These are phyloP conservation scores for Parnassius orleans DNA, from an alignment of 2,888 invertebrate species.

Conservation along the genomic window DNA sequence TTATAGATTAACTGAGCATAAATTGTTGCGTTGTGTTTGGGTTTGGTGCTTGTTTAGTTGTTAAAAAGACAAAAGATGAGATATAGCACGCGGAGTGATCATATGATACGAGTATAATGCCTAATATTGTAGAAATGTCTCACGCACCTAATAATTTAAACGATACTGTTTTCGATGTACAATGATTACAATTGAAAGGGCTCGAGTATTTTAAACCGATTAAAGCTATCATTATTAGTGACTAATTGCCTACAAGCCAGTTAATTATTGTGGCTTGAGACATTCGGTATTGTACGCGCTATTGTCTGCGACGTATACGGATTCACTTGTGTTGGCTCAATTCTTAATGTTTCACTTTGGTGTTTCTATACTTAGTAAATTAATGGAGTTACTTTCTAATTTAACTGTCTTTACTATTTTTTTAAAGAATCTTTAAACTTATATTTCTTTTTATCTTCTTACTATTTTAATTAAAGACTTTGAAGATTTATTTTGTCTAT, in stretches of 20 bases:
- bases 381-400: too few relatives aligned
- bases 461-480: too few relatives aligned
- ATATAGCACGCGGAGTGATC: too few relatives aligned
- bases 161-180: neutral
- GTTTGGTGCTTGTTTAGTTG: neutral
- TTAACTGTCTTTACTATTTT: too few relatives aligned
- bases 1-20: slow-evolving; percentile 12
- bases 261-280: slow-evolving; percentile 11
- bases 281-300: slow-evolving; percentile 1
- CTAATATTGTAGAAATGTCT: neutral
- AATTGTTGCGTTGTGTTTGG: slow-evolving; percentile 14
- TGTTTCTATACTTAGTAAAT: too few relatives aligned
- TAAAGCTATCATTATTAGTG: slow-evolving; percentile 13
- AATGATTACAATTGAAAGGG: slow-evolving; percentile 1
- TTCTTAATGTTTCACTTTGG: too few relatives aligned
- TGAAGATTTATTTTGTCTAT: too few relatives aligned
- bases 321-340: slow-evolving; percentile 8
- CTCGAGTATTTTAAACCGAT: slow-evolving; percentile 11
- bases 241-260: slow-evolving; percentile 24
- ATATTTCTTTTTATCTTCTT: too few relatives aligned
- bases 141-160: neutral
- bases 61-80: too few relatives aligned
- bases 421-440: too few relatives aligned
- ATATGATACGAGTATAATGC: too few relatives aligned
- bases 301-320: slow-evolving; percentile 12